Percentiles rank a stretch among this genome's conserved stretches.
phyloP scores from a whole-genome alignment of 2,797 vertebrate species.

The Petrocephalus schoutedeni region DNA sequence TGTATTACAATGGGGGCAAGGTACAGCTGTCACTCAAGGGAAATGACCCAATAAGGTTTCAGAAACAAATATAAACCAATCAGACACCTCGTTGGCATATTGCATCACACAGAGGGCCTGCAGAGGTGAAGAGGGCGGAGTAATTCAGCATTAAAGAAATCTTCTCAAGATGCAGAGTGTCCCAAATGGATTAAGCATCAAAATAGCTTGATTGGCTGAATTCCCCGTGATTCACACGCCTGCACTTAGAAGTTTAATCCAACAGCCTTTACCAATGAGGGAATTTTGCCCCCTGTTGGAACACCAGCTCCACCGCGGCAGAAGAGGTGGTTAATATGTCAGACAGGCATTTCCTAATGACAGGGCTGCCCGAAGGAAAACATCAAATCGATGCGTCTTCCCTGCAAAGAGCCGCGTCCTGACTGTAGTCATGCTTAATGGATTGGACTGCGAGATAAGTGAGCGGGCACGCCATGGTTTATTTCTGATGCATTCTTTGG shows the following conservation, averaged over 20 bases:
- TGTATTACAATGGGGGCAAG: background rate
- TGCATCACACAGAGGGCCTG: background rate
- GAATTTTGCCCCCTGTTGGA: constrained; percentile 4
- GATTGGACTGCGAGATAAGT: background rate
- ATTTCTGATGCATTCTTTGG: background rate
- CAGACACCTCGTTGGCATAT: background rate
- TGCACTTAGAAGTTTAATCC: background rate
- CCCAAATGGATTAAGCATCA: background rate
- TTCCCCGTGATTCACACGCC: background rate
- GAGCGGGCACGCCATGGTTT: background rate
- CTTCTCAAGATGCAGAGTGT: background rate
- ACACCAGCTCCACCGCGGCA: background rate
- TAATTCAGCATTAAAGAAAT: background rate
- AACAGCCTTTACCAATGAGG: background rate
- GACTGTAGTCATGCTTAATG: background rate
- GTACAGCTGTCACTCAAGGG: background rate
- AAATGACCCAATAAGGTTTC: background rate
- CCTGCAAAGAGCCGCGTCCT: background rate
- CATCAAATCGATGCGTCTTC: background rate
- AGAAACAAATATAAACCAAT: constrained; percentile 6
- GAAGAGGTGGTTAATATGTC: background rate
- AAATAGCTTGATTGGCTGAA: background rate
- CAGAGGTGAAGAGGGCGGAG: background rate
- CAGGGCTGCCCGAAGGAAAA: background rate
- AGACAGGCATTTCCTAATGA: background rate